A percentile compares a stretch with the other conserved stretches of the same genome.
These are phyloP conservation scores for Nipponia nippon DNA, from an alignment of 2,113 vertebrate species.

Conservation along the genomic window DNA sequence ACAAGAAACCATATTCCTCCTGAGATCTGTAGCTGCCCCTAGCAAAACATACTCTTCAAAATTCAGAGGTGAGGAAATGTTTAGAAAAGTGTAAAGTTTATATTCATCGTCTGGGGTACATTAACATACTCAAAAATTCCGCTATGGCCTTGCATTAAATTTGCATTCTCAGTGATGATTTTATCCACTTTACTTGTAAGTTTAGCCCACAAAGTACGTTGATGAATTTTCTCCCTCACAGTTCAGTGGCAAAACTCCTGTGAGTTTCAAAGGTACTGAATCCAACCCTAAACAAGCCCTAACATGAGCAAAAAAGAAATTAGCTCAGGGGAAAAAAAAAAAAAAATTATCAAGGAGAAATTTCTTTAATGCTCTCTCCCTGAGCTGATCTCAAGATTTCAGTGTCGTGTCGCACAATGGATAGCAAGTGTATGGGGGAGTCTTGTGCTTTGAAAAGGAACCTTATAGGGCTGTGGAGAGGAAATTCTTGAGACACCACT, in stretches of 20 bases:
- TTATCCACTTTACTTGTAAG: not conserved
- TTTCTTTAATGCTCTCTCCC: not conserved
- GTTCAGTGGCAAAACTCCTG: not conserved
- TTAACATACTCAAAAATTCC: not conserved
- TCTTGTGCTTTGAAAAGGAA: not conserved
- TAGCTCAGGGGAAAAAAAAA: not conserved
- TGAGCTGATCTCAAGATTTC: not conserved
- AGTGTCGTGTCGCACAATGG: not conserved
- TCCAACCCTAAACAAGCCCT: not conserved
- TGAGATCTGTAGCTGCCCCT: not conserved
- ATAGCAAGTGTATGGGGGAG: not conserved
- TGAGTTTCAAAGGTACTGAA: not conserved
- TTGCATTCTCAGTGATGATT: not conserved
- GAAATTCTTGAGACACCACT: slow-evolving; percentile 32
- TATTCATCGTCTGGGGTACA: not conserved
- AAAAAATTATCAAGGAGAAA: not conserved
- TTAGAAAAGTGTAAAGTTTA: not conserved
- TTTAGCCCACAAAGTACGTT: not conserved
- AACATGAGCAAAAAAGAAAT: not conserved
- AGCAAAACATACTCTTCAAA: not conserved
- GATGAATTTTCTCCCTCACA: not conserved
- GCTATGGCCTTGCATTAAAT: not conserved
- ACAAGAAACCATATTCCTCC: not conserved
- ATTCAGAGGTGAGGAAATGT: not conserved
- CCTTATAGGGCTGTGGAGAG: not conserved